phyloP scores from a whole-genome alignment of 1,140 invertebrate species.

The Cydia pomonella region DNA sequence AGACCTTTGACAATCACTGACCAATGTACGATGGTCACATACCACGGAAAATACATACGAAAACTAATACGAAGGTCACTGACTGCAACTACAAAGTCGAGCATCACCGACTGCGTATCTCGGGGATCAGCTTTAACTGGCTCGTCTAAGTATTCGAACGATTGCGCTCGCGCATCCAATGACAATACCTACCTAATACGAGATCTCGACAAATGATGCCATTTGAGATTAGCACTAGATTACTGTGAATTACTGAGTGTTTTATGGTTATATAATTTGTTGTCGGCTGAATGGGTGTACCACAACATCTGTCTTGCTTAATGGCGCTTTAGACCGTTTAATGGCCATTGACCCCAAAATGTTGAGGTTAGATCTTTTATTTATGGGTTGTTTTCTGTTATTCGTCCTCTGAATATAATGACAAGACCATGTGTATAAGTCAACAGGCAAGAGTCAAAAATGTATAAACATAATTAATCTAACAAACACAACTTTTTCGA shows the following conservation, averaged over 20 bases:
- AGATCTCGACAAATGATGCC: constrained; percentile 24
- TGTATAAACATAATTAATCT: too few relatives aligned
- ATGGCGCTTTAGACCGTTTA: background rate
- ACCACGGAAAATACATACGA: too few relatives aligned
- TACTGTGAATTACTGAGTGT: constrained; percentile 19
- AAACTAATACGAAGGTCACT: too few relatives aligned
- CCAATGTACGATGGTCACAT: too few relatives aligned
- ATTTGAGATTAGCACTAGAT: constrained; percentile 23
- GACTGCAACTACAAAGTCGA: too few relatives aligned
- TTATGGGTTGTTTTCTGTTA: background rate
- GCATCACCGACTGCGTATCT: too few relatives aligned
- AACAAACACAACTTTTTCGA: too few relatives aligned
- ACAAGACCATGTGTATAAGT: too few relatives aligned
- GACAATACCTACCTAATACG: background rate
- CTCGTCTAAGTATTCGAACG: background rate
- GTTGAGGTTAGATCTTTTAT: background rate
- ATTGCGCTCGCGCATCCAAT: background rate
- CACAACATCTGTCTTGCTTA: constrained; percentile 13
- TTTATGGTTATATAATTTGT: constrained; percentile 30
- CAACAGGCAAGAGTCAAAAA: too few relatives aligned
- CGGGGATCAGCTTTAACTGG: background rate
- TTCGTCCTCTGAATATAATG: background rate
- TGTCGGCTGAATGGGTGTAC: background rate
- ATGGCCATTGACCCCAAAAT: background rate
- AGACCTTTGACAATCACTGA: too few relatives aligned